Conservation (phyloP, 1,140 invertebrate species). For the Vanessa tameamea region DNA sequence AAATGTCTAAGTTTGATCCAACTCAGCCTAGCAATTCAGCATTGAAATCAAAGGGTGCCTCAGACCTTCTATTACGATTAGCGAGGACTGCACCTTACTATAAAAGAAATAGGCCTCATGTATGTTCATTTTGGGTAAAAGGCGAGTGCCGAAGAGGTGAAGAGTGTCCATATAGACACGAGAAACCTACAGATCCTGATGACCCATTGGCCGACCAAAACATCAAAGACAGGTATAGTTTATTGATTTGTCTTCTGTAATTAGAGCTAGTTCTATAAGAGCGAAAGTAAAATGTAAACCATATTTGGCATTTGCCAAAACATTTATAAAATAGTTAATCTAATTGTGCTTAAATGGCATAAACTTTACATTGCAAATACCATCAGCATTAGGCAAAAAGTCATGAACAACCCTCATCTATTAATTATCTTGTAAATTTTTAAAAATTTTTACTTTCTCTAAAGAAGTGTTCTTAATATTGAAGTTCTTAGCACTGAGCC, state of each 20-base stretch:
- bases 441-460: too few relatives aligned
- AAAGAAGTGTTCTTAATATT: too few relatives aligned
- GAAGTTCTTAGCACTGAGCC: too few relatives aligned
- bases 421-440: too few relatives aligned
- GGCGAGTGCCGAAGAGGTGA: constrained; percentile 99
- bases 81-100: constrained; percentile 99
- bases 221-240: constrained; percentile 92
- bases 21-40: constrained; percentile 84
- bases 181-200: constrained; percentile 99
- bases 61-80: constrained; percentile 95
- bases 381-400: too few relatives aligned
- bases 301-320: too few relatives aligned
- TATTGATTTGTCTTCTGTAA: neutral
- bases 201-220: constrained; percentile 99
- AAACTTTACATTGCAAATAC: too few relatives aligned
- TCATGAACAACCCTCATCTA: too few relatives aligned
- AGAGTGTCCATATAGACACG: constrained; percentile 99
- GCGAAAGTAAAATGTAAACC: too few relatives aligned
- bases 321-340: too few relatives aligned
- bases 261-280: neutral
- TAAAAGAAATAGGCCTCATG: constrained; percentile 98
- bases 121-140: constrained; percentile 99
- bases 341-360: too few relatives aligned
- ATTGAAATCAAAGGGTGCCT: constrained; percentile 88
- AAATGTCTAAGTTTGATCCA: constrained; percentile 83